Evolutionary conservation across 2,797 vertebrate species (phyloP).

Genomic region (Telmatherina bonti): DNA sequence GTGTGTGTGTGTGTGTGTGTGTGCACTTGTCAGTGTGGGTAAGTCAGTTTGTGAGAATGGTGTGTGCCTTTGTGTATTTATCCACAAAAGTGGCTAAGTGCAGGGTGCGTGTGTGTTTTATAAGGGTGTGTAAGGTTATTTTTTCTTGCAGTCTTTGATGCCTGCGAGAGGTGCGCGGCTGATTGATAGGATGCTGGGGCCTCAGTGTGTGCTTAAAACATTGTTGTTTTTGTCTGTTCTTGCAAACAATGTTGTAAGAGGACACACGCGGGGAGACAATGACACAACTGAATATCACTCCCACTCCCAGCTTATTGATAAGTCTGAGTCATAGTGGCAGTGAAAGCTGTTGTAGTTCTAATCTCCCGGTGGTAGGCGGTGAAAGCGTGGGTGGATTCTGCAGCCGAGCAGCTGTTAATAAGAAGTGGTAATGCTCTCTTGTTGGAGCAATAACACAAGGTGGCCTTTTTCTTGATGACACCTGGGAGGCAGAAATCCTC

Average conservation of each 20-base stretch:
- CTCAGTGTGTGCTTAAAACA: constrained; percentile 46
- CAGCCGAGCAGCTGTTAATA: constrained; percentile 75
- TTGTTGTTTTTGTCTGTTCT: constrained; percentile 49
- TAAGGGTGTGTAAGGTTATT: constrained; percentile 71
- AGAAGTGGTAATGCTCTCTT: constrained; percentile 67
- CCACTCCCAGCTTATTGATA: constrained; percentile 69
- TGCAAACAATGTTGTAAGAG: constrained; percentile 49
- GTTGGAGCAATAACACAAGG: constrained; percentile 70
- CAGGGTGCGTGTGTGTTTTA: constrained; percentile 70
- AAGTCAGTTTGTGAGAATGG: constrained; percentile 62
- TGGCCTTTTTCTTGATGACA: constrained; percentile 75
- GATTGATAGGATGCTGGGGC: constrained; percentile 66
- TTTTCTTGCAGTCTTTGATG: constrained; percentile 67
- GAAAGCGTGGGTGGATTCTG: constrained; percentile 60
- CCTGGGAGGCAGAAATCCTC: constrained; percentile 62
- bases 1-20: constrained; percentile 42
- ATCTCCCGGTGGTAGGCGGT: constrained; percentile 52
- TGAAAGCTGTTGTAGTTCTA: constrained; percentile 56
- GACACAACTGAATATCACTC: constrained; percentile 70
- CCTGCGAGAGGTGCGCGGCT: constrained; percentile 61
- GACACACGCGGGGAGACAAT: constrained; percentile 49
- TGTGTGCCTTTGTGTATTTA: constrained; percentile 67
- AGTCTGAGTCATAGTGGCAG: constrained; percentile 53
- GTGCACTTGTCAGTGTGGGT: constrained; percentile 50
- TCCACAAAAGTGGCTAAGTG: constrained; percentile 73